A percentile compares a stretch with the other conserved stretches of the same genome.
These are phyloP conservation scores for Buceros bicornis DNA, from an alignment of 2,797 vertebrate genomes.

Conservation along the genomic window DNA sequence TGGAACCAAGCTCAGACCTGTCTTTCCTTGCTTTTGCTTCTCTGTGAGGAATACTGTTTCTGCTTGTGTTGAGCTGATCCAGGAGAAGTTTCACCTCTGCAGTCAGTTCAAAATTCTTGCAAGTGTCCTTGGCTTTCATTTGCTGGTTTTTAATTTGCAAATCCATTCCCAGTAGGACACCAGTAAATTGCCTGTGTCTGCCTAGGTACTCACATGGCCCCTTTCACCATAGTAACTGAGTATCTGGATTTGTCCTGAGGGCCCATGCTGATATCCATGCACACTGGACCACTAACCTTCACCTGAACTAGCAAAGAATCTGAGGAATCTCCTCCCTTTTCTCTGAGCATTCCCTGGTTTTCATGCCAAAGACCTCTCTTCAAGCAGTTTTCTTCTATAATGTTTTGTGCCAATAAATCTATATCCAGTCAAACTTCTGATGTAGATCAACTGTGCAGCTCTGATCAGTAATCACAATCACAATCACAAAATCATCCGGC, in stretches of 20 bases:
- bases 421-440: background rate
- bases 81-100: background rate
- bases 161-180: slow-evolving; percentile 11
- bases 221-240: slow-evolving; percentile 17
- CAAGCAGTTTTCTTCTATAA: background rate
- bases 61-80: background rate
- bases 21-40: background rate
- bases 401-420: background rate
- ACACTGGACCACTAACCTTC: slow-evolving; percentile 2
- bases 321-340: background rate
- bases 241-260: slow-evolving; percentile 7
- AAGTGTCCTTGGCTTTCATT: slow-evolving; percentile 45
- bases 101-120: background rate
- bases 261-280: background rate
- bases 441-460: background rate
- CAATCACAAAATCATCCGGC: too few species aligned
- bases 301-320: background rate
- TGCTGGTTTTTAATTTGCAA: slow-evolving; percentile 43
- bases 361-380: background rate
- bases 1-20: background rate
- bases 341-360: background rate
- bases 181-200: slow-evolving; percentile 4
- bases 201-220: background rate
- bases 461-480: background rate
- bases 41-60: background rate